These are phyloP conservation scores for Adrianichthys oophorus DNA, from an alignment of 2,797 vertebrate genomes.

Conservation along the genomic window DNA sequence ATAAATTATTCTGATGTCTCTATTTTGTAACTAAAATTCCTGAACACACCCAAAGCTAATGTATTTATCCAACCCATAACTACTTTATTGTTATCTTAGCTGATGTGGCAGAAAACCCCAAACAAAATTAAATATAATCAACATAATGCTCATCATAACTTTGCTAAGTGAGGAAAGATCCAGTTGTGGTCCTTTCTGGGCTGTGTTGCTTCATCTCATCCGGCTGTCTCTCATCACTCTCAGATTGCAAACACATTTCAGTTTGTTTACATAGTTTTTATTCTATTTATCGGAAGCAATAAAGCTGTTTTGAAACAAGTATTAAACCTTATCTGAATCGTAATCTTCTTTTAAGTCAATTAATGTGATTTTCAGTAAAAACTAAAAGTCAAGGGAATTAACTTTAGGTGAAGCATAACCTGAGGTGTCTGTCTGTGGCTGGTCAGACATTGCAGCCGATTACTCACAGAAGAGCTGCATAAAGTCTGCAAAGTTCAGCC, in stretches of 20 bases:
- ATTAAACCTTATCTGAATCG: too few species aligned
- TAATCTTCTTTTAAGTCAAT: too few species aligned
- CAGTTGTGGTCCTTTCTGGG: constrained; percentile 6
- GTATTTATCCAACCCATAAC: too few species aligned
- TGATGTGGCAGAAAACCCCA: background rate
- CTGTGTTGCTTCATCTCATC: background rate
- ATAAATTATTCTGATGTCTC: background rate
- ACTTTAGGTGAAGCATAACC: too few species aligned
- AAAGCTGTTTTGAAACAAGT: background rate
- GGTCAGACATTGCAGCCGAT: background rate
- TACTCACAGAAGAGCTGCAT: background rate
- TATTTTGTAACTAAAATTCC: background rate
- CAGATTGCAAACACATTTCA: constrained; percentile 37
- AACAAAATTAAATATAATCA: background rate
- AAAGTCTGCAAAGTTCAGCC: constrained; percentile 35
- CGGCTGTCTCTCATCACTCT: background rate
- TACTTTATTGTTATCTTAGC: too few species aligned
- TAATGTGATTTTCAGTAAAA: too few species aligned
- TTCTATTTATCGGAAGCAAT: constrained; percentile 5
- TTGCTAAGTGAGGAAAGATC: constrained; percentile 12
- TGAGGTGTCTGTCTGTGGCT: too few species aligned
- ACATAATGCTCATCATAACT: background rate
- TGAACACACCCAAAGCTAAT: too few species aligned
- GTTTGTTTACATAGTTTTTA: constrained; percentile 44
- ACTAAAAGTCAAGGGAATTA: too few species aligned